Evolutionary conservation across 2,113 vertebrate genomes (phyloP), one percentile per base, ranked within the genome.

Genomic region (Syngnathus scovelli): DNA sequence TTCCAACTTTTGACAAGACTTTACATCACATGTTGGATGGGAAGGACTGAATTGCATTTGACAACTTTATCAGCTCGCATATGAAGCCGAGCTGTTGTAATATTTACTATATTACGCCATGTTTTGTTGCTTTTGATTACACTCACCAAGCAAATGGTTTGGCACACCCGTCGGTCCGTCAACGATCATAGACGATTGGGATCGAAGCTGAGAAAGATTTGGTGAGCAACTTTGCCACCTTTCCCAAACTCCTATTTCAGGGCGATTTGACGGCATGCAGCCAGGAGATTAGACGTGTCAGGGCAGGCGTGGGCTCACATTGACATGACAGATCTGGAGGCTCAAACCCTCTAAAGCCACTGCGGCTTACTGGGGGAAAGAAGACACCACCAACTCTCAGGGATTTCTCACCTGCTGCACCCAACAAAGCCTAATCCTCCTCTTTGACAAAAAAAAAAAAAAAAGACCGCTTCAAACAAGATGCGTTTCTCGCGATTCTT

Each of bases 261-360:
- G 41, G 12, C 27, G 2, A 44, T 62, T 62, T 62, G 39, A 23
- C 39, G 61, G 61, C 61, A 62, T 1, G n/a, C n/a, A 1, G 39
- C 39, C 39, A 5, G n/a, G n/a, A 39, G 61, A 43, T 62, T 62
- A 62, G 39, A 13, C 12, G 39, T 21, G 60, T 43, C 61, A 27
- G 39, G 21, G 58, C 18, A 38, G 36, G 37, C 58, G 36, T 39
- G 58, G 58, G 39, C 19, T 39, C 19, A 12, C 38, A 15, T n/a
- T 60, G 58, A 60, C 37, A 39, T 12, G 36, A 38, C 19, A 61
- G 36, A 61, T 41, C 61, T 27, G 61, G 5, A 5, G 61, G 61
- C 61, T 44, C n/a, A 62, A 62, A n/a, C 39, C 39, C 13, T 62
- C 61, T 39, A 62, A 62, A 62, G 61, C 39, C 39, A 62, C 18